Conservation (phyloP, 92 coral and sea anemone species). For the Paragorgia papillata region DNA sequence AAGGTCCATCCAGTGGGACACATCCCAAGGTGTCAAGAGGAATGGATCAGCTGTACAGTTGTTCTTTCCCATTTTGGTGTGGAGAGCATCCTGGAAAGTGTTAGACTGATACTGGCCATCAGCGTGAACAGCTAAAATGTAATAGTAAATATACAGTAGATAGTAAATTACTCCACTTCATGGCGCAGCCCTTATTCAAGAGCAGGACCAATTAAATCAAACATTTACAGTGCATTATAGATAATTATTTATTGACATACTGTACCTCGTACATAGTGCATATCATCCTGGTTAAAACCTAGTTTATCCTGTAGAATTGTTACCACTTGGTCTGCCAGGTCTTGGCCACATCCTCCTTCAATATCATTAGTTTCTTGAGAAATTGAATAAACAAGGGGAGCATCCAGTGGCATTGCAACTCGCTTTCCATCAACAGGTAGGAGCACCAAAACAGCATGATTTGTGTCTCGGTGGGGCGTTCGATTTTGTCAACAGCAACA, state of each 20-base stretch:
- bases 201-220: no score
- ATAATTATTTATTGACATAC: no score
- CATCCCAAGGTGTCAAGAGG: slow-evolving; percentile 22
- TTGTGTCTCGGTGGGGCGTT: slow-evolving; percentile 18
- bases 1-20: slow-evolving; percentile 27
- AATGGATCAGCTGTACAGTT: no score
- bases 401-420: slow-evolving; percentile 22
- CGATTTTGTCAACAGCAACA: slow-evolving; percentile 18
- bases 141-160: background rate
- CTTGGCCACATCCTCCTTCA: slow-evolving; percentile 10
- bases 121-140: slow-evolving; percentile 7
- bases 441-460: background rate
- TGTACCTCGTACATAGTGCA: slow-evolving; percentile 20
- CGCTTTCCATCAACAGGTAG: slow-evolving; percentile 28
- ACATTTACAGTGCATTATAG: background rate
- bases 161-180: no score
- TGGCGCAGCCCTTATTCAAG: no score
- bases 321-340: slow-evolving; percentile 17
- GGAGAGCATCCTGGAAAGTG: background rate
- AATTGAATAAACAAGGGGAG: slow-evolving; percentile 5
- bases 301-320: background rate
- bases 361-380: background rate
- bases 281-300: background rate
- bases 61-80: no score
- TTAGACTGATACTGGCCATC: slow-evolving; percentile 28